These are phyloP conservation scores for Aleadryas rufinucha DNA, from an alignment of 2,113 vertebrate species.

Conservation along the genomic window DNA sequence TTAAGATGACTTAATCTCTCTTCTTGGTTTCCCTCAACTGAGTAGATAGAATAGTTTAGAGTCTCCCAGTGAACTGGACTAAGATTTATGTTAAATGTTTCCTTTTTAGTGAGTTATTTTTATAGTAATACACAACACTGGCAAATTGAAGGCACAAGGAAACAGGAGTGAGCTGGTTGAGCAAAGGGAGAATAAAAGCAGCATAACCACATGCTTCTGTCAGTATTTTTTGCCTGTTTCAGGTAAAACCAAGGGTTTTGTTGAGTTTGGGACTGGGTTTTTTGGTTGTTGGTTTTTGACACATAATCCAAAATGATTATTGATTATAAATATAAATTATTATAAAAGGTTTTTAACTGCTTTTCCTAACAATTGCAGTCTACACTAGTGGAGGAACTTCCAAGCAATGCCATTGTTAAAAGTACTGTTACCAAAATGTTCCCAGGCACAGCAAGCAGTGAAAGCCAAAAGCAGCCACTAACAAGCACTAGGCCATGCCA, in stretches of 20 bases:
- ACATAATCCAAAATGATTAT: not conserved
- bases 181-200: not conserved
- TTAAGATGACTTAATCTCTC: not conserved
- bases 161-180: not conserved
- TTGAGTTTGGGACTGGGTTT: not conserved
- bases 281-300: not conserved
- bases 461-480: not conserved
- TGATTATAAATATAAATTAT: no score
- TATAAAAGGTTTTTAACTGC: no score
- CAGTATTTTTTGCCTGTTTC: not conserved
- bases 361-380: not conserved
- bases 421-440: not conserved
- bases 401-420: not conserved
- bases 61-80: not conserved
- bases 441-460: not conserved
- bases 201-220: not conserved
- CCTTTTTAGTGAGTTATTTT: not conserved
- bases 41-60: not conserved
- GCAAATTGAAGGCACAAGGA: not conserved
- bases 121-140: not conserved
- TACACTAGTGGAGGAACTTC: not conserved
- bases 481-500: not conserved
- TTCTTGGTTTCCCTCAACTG: not conserved
- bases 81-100: not conserved
- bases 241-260: not conserved